Conservation (phyloP, 2,113 vertebrate species). For the Jacana jacana region DNA sequence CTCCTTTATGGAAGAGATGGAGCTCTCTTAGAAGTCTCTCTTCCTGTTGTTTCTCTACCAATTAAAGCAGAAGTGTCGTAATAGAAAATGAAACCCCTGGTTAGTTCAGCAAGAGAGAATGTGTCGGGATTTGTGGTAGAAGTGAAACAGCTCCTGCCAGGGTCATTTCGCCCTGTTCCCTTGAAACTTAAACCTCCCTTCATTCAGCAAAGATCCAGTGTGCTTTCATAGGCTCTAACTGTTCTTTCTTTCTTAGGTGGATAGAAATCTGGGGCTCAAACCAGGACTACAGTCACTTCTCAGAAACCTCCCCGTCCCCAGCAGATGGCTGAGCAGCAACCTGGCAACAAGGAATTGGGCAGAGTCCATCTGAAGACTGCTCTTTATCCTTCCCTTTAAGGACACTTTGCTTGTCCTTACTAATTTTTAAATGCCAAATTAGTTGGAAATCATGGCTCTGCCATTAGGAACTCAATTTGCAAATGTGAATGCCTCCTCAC, state of each 20-base stretch:
- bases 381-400: not conserved
- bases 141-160: not conserved
- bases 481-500: not conserved
- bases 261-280: constrained; percentile 72
- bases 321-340: not conserved
- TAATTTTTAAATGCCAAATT: not conserved
- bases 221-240: not conserved
- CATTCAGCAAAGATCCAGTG: not conserved
- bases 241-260: constrained; percentile 68
- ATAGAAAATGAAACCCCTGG: not conserved
- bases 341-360: not conserved
- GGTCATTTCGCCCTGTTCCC: not conserved
- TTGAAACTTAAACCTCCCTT: not conserved
- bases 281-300: constrained; percentile 47
- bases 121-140: not conserved
- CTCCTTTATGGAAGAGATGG: not conserved
- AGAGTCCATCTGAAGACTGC: not conserved
- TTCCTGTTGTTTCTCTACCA: not conserved
- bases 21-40: not conserved
- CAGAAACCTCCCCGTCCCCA: constrained; percentile 28
- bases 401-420: not conserved
- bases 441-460: not conserved
- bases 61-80: not conserved
- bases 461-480: not conserved
- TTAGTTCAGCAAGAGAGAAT: not conserved